Conservation (phyloP, 2,888 invertebrate species). For the Drosophila demipolita region DNA sequence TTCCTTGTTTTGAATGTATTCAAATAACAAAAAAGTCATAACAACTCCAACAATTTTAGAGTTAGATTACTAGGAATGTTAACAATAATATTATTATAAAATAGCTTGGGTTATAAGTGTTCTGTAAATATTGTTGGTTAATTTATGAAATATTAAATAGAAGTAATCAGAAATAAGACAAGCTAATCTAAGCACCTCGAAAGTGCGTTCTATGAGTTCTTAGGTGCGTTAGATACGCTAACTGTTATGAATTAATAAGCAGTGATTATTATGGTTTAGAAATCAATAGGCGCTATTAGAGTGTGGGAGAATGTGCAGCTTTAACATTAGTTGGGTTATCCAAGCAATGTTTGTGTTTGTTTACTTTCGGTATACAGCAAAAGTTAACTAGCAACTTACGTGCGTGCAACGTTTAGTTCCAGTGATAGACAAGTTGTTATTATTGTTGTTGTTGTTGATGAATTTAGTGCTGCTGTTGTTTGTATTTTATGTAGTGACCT, state of each 20-base stretch:
- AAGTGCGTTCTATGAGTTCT: background rate
- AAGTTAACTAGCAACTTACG: conserved; percentile 32
- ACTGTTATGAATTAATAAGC: conserved; percentile 9
- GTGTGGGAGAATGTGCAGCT: background rate
- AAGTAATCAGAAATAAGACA: background rate
- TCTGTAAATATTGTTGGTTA: background rate
- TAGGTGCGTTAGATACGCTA: background rate
- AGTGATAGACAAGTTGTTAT: conserved; percentile 18
- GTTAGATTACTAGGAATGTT: background rate
- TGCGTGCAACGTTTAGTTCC: conserved; percentile 27
- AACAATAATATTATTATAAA: background rate
- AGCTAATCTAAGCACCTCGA: background rate
- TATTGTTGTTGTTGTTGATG: background rate
- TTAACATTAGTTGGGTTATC: background rate
- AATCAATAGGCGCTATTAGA: conserved; percentile 29
- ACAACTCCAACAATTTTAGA: background rate
- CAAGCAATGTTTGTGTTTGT: background rate
- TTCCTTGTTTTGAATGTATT: background rate
- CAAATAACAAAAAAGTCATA: background rate
- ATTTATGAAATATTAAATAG: background rate
- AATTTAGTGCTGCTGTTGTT: background rate
- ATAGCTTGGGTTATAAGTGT: background rate
- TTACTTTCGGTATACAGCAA: background rate
- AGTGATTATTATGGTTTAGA: conserved; percentile 11
- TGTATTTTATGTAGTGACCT: conserved; percentile 27